Evolutionary conservation across 35 echinoderm and acorn worm genomes (phyloP), one percentile per base, ranked within the genome.

Genomic region (Heliocidaris erythrogramma): DNA sequence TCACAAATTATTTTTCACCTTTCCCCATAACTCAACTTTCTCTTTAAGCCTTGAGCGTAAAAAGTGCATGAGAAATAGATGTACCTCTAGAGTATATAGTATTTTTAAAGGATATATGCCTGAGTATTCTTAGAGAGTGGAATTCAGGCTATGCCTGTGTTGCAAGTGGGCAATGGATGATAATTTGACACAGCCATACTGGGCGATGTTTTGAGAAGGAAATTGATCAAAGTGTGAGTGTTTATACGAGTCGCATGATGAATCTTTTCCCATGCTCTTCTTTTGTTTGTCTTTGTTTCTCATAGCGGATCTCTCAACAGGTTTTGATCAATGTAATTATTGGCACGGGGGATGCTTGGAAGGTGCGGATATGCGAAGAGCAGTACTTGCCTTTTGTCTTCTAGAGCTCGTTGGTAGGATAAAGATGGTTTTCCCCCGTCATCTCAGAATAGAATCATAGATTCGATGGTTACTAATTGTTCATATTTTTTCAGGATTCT

Each of bases 161-260:
- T 78, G 27, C 65, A 89, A 89, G 87, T 89, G 31, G 30, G 87
- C 29, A 89, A 89, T 47, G 87, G 87, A 48, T 32, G 87, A 32
- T 89, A 89, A 31, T 89, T 47, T 42, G 31, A 32, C 87, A 89
- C 14, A 14, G 24, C 31, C 69, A 89, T 32, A 11, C 30, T 47
- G 87, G 31, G 31, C 30, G 87, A 89, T 89, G 87, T 89, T 89
- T 89, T 89, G 87, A 89, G 47, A 89, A 89, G 87, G 87, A 89
- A 48, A 89, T 89, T 89, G 87, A 48, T 47, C 87, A 89, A 89
- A 89, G 87, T 89, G 87, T 48, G 47, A 48, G 31, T 89, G 87
- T 89, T 89, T 89, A 89, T 89, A 18, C 24, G 32, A 89, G 47
- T 89, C 14, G 8, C 87, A 47, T 48, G 47, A 89, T 89, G 87